Base-by-base conservation (phyloP, 1,140 invertebrate species). In the Melanaphis sacchari region DNA sequence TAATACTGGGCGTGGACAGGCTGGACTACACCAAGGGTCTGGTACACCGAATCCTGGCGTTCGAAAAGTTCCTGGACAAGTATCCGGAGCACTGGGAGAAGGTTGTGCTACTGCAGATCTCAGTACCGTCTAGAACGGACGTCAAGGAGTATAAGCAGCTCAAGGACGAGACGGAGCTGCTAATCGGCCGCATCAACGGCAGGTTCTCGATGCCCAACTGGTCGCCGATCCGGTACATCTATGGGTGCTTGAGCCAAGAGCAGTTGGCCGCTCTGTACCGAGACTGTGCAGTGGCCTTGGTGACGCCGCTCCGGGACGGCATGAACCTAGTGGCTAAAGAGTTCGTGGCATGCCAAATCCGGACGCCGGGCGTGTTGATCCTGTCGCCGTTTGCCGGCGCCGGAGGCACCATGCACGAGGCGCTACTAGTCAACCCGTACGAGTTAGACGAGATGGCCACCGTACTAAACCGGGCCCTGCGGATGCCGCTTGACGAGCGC, bases 311-410 rank as follows among this genome's bases (percentile, higher is more conserved):
- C 0, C 95, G 98, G 84, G 98, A 99, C 95, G 98, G 98, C 85
- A 98, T 98, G 98, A 98, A 98, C 95, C 95, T 98, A 76, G 98
- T 99, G 0, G 98, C 98, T 11, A 99, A 99, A 95, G 98, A 99
- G 95, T 99, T 98, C 94, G 98, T 98, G 5, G 98, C 98, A 11
- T 98, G 98, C 95, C 98, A 98, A 95, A 98, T 98, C 21, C 98
- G 98, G 94, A 96, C 96, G 26, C 98, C 98, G 0, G 98, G 98
- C 18, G 98, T 99, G 0, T 95, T 99, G 11, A 98, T 99, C 84
- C 96, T 99, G 6, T 98, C 98, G 2, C 98, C 98, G 0, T 98
- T 99, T 95, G 98, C 98, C 93, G 98, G 98, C 5, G 98, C 98
- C 38, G 98, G 97, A 1, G 98, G 98, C 95, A 98, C 97, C 96